Conservation (phyloP, 1,140 invertebrate genomes). For the Chironomus striatipennis region DNA sequence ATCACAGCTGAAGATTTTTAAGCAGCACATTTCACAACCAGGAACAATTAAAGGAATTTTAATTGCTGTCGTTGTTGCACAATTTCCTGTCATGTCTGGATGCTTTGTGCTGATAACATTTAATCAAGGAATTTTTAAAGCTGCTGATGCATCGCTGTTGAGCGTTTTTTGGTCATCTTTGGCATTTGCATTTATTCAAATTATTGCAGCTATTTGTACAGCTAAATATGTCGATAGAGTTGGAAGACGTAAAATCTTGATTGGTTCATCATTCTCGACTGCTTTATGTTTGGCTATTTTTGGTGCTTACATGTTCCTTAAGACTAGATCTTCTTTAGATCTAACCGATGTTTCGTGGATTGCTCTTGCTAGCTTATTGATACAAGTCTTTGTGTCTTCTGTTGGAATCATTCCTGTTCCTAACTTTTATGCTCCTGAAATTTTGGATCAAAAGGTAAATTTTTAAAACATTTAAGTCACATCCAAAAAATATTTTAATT, state of each 20-base stretch:
- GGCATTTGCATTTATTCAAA: constrained; percentile 44
- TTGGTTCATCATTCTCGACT: background rate
- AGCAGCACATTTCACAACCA: background rate
- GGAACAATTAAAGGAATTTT: background rate
- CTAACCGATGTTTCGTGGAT: constrained; percentile 33
- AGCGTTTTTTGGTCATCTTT: constrained; percentile 2
- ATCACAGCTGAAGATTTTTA: background rate
- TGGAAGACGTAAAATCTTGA: constrained; percentile 29
- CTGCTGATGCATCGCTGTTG: background rate
- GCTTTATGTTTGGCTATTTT: background rate
- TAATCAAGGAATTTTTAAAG: background rate
- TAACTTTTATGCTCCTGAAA: background rate
- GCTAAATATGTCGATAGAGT: constrained; percentile 35
- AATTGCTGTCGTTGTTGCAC: background rate
- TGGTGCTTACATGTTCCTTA: constrained; percentile 27
- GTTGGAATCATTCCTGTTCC: background rate
- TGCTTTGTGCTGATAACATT: constrained; percentile 4
- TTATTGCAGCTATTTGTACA: constrained; percentile 32
- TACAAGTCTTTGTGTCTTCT: background rate
- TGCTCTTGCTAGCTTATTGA: constrained; percentile 31
- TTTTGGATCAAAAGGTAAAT: constrained; percentile 12
- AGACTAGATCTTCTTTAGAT: constrained; percentile 26
- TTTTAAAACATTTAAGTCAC: background rate
- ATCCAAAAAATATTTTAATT: background rate
- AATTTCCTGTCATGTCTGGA: background rate